A percentile compares a stretch with the other conserved stretches of the same genome.
Evolutionary conservation across 1,140 invertebrate species (phyloP).

Genomic region (Ostrea edulis): DNA sequence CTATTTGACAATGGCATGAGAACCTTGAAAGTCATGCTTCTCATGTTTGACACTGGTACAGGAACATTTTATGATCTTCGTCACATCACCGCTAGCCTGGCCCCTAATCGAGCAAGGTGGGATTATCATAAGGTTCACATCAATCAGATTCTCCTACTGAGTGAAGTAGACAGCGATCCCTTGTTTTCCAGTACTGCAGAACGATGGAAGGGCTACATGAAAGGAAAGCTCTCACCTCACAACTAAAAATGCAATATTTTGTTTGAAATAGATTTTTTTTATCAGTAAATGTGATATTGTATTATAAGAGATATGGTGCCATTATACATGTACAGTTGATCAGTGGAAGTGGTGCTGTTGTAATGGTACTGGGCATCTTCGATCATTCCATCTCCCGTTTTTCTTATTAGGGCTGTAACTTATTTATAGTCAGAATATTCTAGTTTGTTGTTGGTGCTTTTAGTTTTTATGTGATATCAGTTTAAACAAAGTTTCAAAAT

Average conservation of each 20-base stretch:
- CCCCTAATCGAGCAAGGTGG: constrained; percentile 94
- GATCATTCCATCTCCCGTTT: not conserved
- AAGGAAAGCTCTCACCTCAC: constrained; percentile 83
- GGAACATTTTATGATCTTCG: constrained; percentile 98
- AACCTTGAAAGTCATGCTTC: constrained; percentile 93
- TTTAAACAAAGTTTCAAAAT: not conserved
- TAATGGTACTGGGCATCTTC: not conserved
- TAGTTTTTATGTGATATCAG: not conserved
- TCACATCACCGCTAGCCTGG: constrained; percentile 90
- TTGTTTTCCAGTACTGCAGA: constrained; percentile 91
- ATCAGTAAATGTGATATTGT: constrained; percentile 4
- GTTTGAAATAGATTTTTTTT: not conserved
- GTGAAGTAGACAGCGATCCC: constrained; percentile 89
- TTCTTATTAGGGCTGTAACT: not conserved
- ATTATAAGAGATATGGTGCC: not conserved
- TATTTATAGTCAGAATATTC: not conserved
- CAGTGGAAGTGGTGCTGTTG: not conserved
- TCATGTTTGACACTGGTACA: constrained; percentile 96
- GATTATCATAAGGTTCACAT: constrained; percentile 99
- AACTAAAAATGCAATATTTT: constrained; percentile 64
- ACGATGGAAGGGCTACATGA: constrained; percentile 97
- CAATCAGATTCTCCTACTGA: constrained; percentile 94
- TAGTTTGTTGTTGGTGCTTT: constrained; percentile 12
- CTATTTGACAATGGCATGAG: constrained; percentile 92
- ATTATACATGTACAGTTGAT: not conserved